Evolutionary conservation across 2,888 invertebrate genomes (phyloP).

Genomic region (Pammene aurita): DNA sequence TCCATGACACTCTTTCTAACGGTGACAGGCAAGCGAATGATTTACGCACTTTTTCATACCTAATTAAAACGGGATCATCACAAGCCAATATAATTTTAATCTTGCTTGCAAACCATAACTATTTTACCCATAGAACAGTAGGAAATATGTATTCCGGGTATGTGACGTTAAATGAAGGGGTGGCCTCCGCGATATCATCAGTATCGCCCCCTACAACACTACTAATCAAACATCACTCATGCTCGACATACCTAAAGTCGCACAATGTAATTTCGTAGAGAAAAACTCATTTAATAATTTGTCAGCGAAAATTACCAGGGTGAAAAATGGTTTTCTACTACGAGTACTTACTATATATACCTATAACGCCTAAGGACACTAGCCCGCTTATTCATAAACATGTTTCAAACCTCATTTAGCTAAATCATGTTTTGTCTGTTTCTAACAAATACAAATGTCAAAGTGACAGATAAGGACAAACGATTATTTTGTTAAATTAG

Average conservation of each 20-base stretch:
- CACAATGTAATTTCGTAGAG: background rate
- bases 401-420: too few species aligned
- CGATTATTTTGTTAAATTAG: too few species aligned
- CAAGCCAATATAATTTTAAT: background rate
- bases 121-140: background rate
- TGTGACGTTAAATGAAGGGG: constrained; percentile 48
- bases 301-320: background rate
- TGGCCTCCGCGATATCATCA: constrained; percentile 45
- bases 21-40: too few species aligned
- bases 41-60: too few species aligned
- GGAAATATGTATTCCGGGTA: constrained; percentile 42
- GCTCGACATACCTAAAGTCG: constrained; percentile 4
- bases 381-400: too few species aligned
- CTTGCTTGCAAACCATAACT: background rate
- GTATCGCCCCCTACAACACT: constrained; percentile 34
- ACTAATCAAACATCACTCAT: constrained; percentile 36
- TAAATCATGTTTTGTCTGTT: too few species aligned
- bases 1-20: too few species aligned
- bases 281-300: constrained; percentile 13
- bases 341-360: background rate
- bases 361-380: too few species aligned
- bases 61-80: background rate
- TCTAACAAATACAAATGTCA: too few species aligned
- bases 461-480: too few species aligned
- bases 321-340: constrained; percentile 9